phyloP scores from a whole-genome alignment of 2,797 vertebrate species.

The Luscinia megarhynchos region DNA sequence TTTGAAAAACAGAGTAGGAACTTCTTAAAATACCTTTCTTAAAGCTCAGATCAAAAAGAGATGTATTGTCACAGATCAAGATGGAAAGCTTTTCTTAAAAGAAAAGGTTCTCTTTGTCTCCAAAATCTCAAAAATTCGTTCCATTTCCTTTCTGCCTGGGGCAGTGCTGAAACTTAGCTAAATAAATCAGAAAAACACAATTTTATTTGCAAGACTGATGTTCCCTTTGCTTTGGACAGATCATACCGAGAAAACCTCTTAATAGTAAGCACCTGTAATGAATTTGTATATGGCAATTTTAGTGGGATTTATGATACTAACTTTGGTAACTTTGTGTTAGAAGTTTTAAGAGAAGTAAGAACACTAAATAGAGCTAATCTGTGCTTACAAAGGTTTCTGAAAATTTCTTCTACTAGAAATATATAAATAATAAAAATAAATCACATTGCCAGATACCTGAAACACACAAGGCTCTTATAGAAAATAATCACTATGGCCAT shows the following conservation, averaged over 20 bases:
- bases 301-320: constrained; percentile 32
- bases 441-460: not conserved
- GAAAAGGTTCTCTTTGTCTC: not conserved
- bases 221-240: not conserved
- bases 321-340: constrained; percentile 13
- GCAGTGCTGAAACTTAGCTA: not conserved
- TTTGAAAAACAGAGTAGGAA: not conserved
- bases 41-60: not conserved
- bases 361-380: not conserved
- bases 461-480: not conserved
- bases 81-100: not conserved
- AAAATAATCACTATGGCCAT: not conserved
- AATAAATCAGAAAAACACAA: not conserved
- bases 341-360: not conserved
- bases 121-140: not conserved
- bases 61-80: not conserved
- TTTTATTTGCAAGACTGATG: not conserved
- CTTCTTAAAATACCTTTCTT: constrained; percentile 1
- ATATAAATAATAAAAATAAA: not conserved
- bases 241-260: constrained; percentile 5
- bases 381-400: not conserved
- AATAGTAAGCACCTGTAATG: constrained; percentile 2
- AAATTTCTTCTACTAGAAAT: not conserved
- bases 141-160: not conserved
- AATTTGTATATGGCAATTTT: constrained; percentile 35